These are phyloP conservation scores for Scalopus aquaticus DNA, from an alignment of 2,113 vertebrate genomes.

Conservation along the genomic window DNA sequence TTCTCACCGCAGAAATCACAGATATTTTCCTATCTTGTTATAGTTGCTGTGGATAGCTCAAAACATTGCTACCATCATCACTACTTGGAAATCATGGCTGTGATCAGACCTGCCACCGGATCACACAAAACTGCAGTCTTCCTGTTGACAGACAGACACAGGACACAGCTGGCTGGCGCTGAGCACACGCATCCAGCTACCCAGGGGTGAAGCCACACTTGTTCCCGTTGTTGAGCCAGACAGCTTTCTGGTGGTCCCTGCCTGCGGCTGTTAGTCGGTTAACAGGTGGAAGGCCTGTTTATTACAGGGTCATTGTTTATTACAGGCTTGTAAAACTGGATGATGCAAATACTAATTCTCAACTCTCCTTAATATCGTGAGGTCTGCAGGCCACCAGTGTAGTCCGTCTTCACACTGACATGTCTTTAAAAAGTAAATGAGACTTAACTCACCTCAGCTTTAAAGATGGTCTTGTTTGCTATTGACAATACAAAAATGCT, in stretches of 20 bases:
- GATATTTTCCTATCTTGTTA: conserved; percentile 66
- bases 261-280: background rate
- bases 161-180: background rate
- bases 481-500: background rate
- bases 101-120: conserved; percentile 61
- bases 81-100: conserved; percentile 28
- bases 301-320: no score
- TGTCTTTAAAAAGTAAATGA: background rate
- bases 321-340: background rate
- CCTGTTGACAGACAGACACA: conserved; percentile 53
- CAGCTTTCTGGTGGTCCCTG: background rate
- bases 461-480: background rate
- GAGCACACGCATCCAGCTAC: background rate
- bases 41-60: conserved; percentile 54
- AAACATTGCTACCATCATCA: conserved; percentile 68
- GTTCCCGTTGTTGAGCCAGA: background rate
- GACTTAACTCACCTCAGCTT: background rate
- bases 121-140: conserved; percentile 51
- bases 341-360: background rate
- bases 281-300: background rate
- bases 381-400: background rate
- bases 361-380: background rate
- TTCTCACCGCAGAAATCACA: conserved; percentile 34
- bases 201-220: background rate
- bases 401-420: background rate